Evolutionary conservation across 2,888 invertebrate species (phyloP).

Genomic region (Crepidodera aurea): DNA sequence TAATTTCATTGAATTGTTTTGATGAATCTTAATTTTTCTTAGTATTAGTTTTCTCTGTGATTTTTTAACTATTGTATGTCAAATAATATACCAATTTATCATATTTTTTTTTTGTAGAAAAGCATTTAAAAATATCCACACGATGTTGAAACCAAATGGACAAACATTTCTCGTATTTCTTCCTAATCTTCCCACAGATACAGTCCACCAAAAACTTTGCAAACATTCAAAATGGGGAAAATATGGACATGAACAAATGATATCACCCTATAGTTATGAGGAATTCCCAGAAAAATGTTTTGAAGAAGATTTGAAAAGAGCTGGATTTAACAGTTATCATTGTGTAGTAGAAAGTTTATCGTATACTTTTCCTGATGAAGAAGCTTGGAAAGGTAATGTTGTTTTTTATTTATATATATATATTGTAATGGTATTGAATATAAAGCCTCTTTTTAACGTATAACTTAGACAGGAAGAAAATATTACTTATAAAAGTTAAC

Average conservation of each 20-base stretch:
- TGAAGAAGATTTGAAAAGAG: neutral
- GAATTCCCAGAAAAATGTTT: neutral
- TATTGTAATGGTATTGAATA: too few relatives aligned
- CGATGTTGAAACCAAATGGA: constrained; percentile 15
- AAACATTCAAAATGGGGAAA: constrained; percentile 18
- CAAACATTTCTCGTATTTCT: neutral
- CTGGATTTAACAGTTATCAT: neutral
- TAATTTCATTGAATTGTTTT: too few relatives aligned
- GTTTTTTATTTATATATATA: too few relatives aligned
- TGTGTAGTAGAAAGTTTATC: neutral
- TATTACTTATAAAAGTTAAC: too few relatives aligned
- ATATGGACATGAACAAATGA: constrained; percentile 7
- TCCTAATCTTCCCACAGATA: neutral
- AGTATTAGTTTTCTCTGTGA: too few relatives aligned
- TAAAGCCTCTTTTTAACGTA: too few relatives aligned
- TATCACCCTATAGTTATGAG: neutral
- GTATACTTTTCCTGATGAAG: neutral
- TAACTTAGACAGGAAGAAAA: too few relatives aligned
- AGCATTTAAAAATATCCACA: constrained; percentile 2
- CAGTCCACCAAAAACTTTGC: neutral
- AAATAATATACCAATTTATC: too few relatives aligned
- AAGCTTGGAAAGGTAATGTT: constrained; percentile 3
- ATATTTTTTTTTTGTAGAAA: constrained; percentile 1
- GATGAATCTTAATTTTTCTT: too few relatives aligned
- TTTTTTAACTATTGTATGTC: too few relatives aligned